Conservation (phyloP, 2,888 invertebrate genomes). For the Sminthurides aquaticus region DNA sequence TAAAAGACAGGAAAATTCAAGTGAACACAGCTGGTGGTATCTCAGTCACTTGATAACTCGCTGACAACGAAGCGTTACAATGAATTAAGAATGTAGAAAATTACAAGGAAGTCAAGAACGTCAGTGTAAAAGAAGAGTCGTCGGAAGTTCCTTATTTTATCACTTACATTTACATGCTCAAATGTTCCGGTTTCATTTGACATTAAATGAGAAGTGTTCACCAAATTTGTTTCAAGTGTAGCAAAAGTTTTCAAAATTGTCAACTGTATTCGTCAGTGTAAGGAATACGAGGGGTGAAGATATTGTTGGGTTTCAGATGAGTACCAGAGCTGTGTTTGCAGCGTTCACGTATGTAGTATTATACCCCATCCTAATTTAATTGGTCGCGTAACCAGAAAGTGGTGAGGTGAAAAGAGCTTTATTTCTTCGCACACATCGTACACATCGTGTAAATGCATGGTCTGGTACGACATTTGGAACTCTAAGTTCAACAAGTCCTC, state of each 20-base stretch:
- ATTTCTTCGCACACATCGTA: constrained; percentile 4
- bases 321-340: constrained; percentile 99
- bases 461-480: constrained; percentile 88
- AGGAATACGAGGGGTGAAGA: constrained; percentile 6
- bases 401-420: neutral
- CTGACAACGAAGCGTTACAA: too few species aligned
- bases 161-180: constrained; percentile 6
- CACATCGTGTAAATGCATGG: constrained; percentile 94
- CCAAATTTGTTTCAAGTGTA: too few species aligned
- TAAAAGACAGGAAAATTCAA: constrained; percentile 49
- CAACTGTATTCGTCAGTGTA: neutral
- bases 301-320: constrained; percentile 57
- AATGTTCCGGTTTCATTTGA: neutral
- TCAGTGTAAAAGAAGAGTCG: too few species aligned
- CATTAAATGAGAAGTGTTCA: neutral
- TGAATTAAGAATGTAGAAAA: too few species aligned
- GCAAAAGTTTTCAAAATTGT: too few species aligned
- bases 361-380: neutral
- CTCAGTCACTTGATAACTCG: constrained; percentile 63
- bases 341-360: constrained; percentile 46
- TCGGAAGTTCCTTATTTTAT: too few species aligned
- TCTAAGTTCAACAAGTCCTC: constrained; percentile 17
- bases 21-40: constrained; percentile 99
- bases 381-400: neutral
- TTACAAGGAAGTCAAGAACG: too few species aligned